These are phyloP conservation scores for Spatulosminthurus flaviceps DNA, from an alignment of 2,888 invertebrate genomes.

Conservation along the genomic window DNA sequence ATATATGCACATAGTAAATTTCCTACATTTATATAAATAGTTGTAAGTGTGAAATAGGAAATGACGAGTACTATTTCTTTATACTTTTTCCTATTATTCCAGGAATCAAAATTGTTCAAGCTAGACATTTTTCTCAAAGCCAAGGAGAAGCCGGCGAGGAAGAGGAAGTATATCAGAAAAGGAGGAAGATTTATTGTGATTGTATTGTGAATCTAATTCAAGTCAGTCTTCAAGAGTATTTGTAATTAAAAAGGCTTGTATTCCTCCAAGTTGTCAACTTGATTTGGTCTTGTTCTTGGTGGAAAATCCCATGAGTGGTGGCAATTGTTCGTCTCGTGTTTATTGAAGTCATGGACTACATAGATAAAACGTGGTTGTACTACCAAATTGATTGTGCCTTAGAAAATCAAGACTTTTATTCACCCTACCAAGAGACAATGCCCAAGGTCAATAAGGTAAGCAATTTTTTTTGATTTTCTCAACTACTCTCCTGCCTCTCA, in stretches of 20 bases:
- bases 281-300: constrained; percentile 1
- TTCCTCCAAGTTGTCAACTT: background rate
- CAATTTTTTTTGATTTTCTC: background rate
- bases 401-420: constrained; percentile 61
- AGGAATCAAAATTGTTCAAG: constrained; percentile 5
- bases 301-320: constrained; percentile 41
- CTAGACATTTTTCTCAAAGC: too few relatives aligned
- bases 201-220: constrained; percentile 15
- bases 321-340: constrained; percentile 47
- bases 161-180: background rate
- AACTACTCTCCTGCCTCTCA: too few relatives aligned
- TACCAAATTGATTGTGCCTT: constrained; percentile 63
- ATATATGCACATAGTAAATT: background rate
- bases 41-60: constrained; percentile 30
- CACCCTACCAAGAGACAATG: constrained; percentile 54
- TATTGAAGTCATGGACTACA: constrained; percentile 61
- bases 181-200: constrained; percentile 5
- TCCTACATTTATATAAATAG: background rate
- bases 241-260: background rate
- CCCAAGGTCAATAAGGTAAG: constrained; percentile 57
- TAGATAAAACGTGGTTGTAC: constrained; percentile 57
- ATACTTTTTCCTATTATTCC: constrained; percentile 19
- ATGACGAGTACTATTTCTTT: constrained; percentile 29
- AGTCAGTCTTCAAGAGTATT: background rate
- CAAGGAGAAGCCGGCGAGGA: background rate